A percentile compares a stretch with the other conserved stretches of the same genome.
phyloP scores from a whole-genome alignment of 2,888 invertebrate genomes.

The Gastracanthus pulcherrimus region DNA sequence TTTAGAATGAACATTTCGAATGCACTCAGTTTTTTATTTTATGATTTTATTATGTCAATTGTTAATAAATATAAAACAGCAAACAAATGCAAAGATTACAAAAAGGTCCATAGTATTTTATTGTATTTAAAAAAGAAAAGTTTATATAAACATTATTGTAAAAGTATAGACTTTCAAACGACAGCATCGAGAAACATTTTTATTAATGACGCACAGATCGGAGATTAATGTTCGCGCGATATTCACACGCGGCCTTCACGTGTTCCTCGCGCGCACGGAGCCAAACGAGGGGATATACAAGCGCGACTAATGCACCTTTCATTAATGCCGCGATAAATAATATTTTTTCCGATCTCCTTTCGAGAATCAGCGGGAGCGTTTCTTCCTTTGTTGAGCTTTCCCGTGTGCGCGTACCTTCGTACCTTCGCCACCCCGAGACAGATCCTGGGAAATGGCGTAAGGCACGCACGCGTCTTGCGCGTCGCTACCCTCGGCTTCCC shows the following conservation, averaged over 20 bases:
- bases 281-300: not conserved
- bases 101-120: too few species aligned
- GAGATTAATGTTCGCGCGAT: slow-evolving; percentile 43
- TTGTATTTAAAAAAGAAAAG: too few species aligned
- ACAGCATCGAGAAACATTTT: slow-evolving; percentile 7
- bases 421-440: slow-evolving; percentile 31
- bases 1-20: too few species aligned
- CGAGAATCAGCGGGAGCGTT: slow-evolving; percentile 59
- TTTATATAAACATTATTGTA: not conserved
- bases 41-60: too few species aligned
- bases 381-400: slow-evolving; percentile 61
- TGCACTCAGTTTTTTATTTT: too few species aligned
- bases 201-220: slow-evolving; percentile 24
- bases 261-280: not conserved
- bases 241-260: not conserved
- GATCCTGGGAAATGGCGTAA: slow-evolving; percentile 60
- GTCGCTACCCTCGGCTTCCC: not conserved
- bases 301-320: slow-evolving; percentile 43
- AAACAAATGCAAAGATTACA: too few species aligned
- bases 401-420: slow-evolving; percentile 5
- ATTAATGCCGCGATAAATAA: slow-evolving; percentile 59
- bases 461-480: too few species aligned
- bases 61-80: too few species aligned
- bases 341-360: slow-evolving; percentile 61
- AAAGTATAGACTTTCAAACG: too few species aligned